Evolutionary conservation across 2,113 vertebrate species (phyloP), one percentile per base, ranked within the genome.

Genomic region (Dicentrarchus labrax): DNA sequence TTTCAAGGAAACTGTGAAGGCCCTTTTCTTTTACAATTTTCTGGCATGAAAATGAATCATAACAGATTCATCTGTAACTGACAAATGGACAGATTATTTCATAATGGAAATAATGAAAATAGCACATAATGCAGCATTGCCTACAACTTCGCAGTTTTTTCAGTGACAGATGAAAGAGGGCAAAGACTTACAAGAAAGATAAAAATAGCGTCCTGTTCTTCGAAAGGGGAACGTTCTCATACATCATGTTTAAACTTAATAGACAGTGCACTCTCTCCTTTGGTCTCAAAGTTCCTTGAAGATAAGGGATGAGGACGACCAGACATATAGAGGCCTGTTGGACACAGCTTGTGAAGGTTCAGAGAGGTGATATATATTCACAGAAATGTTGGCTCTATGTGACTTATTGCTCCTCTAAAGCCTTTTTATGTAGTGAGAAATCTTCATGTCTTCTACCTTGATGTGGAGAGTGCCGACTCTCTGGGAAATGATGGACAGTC

Each of bases 401-500:
- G 83, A 90, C 82, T 88, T 77, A 80, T 78, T 72, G 80, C 85
- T 59, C 70, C 73, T 89, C 73, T 62, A 53, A 90, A 88, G 80
- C 82, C 21, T 76, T 89, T 83, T 83, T 53, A 76, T 80, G 60
- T 56, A 43, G 62, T 38, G 72, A 87, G 61, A 91, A 88, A 82
- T 80, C 65, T 62, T 69, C 60, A n/a, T 16, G 80, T 80, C 70
- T 76, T 79, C 72, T n/a, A 73, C 74, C 76, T 89, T 89, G 83
- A 89, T 89, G 88, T 86, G 86, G 74, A 75, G 71, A 83, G 84
- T 21, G 80, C 47, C 4, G 38, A 70, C 69, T 86, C 72, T 76
- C 70, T 53, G 41, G 59, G 83, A 88, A 54, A 81, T 88, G 87
- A 93, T 83, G 86, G 92, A 87, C 86, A 83, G 80, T 83, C 43